Conservation (phyloP, 2,797 vertebrate species). For the Orestias chungarensis region DNA sequence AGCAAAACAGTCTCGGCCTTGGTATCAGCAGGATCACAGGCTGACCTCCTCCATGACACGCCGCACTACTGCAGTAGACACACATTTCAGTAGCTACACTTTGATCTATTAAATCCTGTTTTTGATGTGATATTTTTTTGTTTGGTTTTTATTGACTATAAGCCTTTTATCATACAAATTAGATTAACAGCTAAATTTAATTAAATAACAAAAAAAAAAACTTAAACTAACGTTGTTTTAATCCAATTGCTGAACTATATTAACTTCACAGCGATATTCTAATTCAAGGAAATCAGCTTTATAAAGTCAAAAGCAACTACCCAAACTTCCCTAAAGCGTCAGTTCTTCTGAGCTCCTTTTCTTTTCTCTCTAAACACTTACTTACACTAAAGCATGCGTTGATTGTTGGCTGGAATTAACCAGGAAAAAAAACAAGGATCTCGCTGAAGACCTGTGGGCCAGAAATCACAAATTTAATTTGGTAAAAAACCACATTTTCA, state of each 20-base stretch:
- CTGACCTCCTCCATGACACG: too few relatives aligned
- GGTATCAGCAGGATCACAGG: too few relatives aligned
- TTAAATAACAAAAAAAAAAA: background rate
- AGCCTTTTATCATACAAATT: background rate
- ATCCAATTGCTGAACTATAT: background rate
- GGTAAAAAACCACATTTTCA: background rate
- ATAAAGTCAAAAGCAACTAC: too few relatives aligned
- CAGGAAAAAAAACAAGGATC: background rate
- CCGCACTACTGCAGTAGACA: too few relatives aligned
- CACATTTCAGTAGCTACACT: too few relatives aligned
- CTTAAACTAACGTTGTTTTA: background rate
- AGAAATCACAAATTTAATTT: background rate
- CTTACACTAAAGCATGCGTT: background rate
- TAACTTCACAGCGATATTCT: background rate
- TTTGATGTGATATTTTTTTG: background rate
- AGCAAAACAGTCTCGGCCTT: too few relatives aligned
- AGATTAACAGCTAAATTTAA: background rate
- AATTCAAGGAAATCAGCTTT: background rate
- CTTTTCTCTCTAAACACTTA: background rate
- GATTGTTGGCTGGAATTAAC: background rate
- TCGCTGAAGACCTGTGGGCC: background rate
- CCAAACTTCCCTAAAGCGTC: background rate
- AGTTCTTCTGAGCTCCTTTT: background rate
- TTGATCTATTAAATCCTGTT: too few relatives aligned
- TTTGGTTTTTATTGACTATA: background rate